phyloP scores from a whole-genome alignment of 2,888 invertebrate genomes.

The Prosapia bicincta region DNA sequence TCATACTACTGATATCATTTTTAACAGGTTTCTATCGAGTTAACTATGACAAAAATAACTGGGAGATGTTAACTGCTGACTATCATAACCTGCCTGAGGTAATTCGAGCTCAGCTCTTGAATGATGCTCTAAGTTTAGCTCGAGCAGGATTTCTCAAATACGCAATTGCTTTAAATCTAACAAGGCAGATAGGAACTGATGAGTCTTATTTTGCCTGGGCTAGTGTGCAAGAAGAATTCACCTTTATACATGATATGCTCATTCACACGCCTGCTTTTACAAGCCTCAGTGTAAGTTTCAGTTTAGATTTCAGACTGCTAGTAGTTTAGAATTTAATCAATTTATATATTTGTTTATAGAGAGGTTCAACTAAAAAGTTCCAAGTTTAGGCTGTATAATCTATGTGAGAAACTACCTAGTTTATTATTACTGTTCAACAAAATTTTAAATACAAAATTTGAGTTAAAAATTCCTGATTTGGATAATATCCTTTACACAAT shows the following conservation, averaged over 20 bases:
- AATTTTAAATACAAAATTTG: too few relatives aligned
- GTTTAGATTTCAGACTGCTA: neutral
- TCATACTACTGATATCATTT: too few relatives aligned
- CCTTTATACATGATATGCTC: slow-evolving; percentile 56
- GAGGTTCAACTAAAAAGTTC: neutral
- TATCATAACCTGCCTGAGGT: slow-evolving; percentile 56
- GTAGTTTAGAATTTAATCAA: neutral
- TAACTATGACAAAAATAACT: slow-evolving; percentile 67
- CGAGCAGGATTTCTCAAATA: slow-evolving; percentile 57
- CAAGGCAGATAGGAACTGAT: slow-evolving; percentile 60
- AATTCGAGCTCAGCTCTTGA: slow-evolving; percentile 67
- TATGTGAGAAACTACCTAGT: too few relatives aligned
- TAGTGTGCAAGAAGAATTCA: slow-evolving; percentile 55
- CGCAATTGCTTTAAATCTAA: slow-evolving; percentile 59
- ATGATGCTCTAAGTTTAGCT: slow-evolving; percentile 67
- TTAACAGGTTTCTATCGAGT: slow-evolving; percentile 59
- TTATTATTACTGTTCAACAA: too few relatives aligned
- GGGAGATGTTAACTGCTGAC: slow-evolving; percentile 63
- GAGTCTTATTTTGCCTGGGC: slow-evolving; percentile 67
- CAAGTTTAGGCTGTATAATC: neutral
- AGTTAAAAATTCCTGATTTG: too few relatives aligned
- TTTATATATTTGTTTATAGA: neutral
- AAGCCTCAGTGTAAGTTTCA: slow-evolving; percentile 55
- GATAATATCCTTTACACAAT: too few relatives aligned
- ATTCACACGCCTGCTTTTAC: slow-evolving; percentile 57